Evolutionary conservation across 2,888 invertebrate species (phyloP).

Genomic region (Melanargia galathea): DNA sequence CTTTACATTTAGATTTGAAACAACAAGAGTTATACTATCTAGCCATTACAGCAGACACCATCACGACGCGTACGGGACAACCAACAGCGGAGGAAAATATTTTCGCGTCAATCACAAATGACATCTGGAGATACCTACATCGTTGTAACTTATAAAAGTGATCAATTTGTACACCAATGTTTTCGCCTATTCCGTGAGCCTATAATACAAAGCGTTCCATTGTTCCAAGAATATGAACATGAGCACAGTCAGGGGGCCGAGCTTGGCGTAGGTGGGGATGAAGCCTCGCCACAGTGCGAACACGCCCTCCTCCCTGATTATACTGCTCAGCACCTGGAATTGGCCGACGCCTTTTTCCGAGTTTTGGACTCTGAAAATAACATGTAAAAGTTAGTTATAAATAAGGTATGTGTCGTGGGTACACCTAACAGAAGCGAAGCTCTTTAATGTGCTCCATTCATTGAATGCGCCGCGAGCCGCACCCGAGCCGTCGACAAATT

Average conservation of each 20-base stretch:
- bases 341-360: constrained; percentile 91
- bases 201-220: constrained; percentile 83
- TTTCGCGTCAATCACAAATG: too few relatives aligned
- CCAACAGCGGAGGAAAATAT: too few relatives aligned
- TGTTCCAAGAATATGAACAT: constrained; percentile 98
- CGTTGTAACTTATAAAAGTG: too few relatives aligned
- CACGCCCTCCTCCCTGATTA: constrained; percentile 92
- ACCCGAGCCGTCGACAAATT: too few relatives aligned
- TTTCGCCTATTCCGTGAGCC: constrained; percentile 23
- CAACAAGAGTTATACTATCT: too few relatives aligned
- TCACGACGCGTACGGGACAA: too few relatives aligned
- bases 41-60: too few relatives aligned
- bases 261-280: constrained; percentile 94
- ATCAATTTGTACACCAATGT: background rate
- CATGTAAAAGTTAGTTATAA: background rate
- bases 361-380: constrained; percentile 91
- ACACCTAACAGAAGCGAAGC: too few relatives aligned
- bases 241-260: constrained; percentile 98
- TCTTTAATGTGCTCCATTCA: too few relatives aligned
- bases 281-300: constrained; percentile 98
- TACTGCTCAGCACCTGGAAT: constrained; percentile 88
- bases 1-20: too few relatives aligned
- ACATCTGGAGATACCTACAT: too few relatives aligned
- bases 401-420: background rate
- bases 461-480: too few relatives aligned